Evolutionary conservation across 1,140 invertebrate genomes (phyloP).

Genomic region (Trichonephila inaurata): DNA sequence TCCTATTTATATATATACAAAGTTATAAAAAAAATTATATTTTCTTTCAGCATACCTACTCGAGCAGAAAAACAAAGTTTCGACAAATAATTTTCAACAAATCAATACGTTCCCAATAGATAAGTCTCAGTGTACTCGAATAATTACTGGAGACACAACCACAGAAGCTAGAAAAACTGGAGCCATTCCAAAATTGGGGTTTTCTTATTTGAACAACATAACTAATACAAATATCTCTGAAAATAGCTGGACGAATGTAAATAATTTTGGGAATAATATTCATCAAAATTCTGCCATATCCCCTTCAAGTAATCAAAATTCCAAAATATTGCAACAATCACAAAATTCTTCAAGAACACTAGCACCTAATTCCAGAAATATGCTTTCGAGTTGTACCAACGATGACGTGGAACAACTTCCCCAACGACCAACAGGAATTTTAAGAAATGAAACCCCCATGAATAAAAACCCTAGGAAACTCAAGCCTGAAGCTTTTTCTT

Average conservation of each 20-base stretch:
- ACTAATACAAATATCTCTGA: neutral
- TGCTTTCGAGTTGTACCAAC: too few species aligned
- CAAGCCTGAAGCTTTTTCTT: conserved; percentile 45
- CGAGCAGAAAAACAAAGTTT: neutral
- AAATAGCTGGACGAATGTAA: neutral
- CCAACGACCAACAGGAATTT: neutral
- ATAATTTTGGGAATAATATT: neutral
- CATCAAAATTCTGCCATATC: neutral
- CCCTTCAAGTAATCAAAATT: neutral
- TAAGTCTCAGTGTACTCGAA: neutral
- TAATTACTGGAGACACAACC: neutral
- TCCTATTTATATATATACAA: neutral
- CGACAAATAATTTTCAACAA: too few species aligned
- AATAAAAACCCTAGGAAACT: conserved; percentile 39
- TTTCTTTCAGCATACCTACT: neutral
- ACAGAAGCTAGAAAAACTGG: neutral
- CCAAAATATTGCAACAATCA: neutral
- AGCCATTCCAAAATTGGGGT: conserved; percentile 19
- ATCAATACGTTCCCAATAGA: neutral
- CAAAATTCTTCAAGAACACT: neutral
- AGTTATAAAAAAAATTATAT: neutral
- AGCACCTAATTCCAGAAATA: neutral
- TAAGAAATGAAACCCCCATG: neutral
- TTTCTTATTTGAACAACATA: conserved; percentile 2
- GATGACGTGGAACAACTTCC: neutral